Conservation (phyloP, 2,888 invertebrate species). For the Caenorhabditis virilis region DNA sequence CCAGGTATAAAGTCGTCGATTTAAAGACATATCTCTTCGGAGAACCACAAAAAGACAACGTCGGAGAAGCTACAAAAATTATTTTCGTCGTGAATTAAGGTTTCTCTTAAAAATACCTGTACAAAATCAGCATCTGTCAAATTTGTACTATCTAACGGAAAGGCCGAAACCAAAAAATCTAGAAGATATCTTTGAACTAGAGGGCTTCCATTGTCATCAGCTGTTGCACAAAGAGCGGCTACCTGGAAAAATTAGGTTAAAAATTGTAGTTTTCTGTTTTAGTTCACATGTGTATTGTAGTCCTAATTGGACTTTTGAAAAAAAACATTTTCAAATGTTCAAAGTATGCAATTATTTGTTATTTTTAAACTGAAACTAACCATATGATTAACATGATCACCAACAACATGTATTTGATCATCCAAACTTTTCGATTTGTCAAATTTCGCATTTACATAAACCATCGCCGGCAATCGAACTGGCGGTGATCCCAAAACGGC, state of each 20-base stretch:
- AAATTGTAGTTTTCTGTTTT: neutral
- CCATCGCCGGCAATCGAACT: constrained; percentile 82
- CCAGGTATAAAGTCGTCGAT: constrained; percentile 84
- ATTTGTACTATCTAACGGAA: constrained; percentile 81
- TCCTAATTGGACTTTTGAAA: neutral
- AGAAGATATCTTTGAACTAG: constrained; percentile 84
- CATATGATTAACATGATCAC: constrained; percentile 83
- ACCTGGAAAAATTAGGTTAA: constrained; percentile 72
- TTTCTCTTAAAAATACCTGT: too few species aligned
- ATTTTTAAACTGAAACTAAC: constrained; percentile 70
- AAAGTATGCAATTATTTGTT: too few species aligned
- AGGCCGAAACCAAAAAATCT: constrained; percentile 82
- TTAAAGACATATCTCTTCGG: constrained; percentile 86
- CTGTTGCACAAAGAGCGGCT: constrained; percentile 79
- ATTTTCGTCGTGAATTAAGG: too few species aligned
- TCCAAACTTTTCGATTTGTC: constrained; percentile 80
- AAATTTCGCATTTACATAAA: constrained; percentile 81
- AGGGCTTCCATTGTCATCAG: constrained; percentile 76
- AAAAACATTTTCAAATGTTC: neutral
- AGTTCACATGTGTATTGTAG: neutral
- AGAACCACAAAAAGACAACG: constrained; percentile 75
- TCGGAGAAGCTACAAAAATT: too few species aligned
- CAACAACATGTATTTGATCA: constrained; percentile 83
- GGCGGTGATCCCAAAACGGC: constrained; percentile 80
- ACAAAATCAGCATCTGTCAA: constrained; percentile 58